A percentile compares a stretch with the other conserved stretches of the same genome.
Evolutionary conservation across 2,888 invertebrate genomes (phyloP).

Genomic region (Nasonia oneida): DNA sequence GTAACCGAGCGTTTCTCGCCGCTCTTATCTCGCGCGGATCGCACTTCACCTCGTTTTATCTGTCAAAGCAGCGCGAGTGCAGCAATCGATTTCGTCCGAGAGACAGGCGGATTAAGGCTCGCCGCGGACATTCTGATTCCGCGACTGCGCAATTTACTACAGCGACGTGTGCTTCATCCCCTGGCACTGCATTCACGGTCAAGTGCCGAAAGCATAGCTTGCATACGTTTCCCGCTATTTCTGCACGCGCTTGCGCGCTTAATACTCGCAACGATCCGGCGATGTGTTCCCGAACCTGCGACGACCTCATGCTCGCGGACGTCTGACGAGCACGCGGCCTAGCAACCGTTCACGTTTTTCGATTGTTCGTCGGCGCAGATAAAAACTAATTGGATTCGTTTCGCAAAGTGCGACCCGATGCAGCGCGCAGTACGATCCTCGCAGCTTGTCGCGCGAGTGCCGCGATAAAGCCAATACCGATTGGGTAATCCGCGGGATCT

Average conservation of each 20-base stretch:
- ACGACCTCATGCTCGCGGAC: too few relatives aligned
- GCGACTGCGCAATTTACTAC: slow-evolving; percentile 11
- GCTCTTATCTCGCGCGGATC: slow-evolving; percentile 40
- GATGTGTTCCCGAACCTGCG: too few relatives aligned
- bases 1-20: slow-evolving; percentile 45
- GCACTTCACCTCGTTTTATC: slow-evolving; percentile 49
- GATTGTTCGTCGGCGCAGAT: background rate
- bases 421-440: too few relatives aligned
- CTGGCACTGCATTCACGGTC: too few relatives aligned
- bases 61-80: slow-evolving; percentile 29
- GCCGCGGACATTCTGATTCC: slow-evolving; percentile 7
- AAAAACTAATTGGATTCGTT: too few relatives aligned
- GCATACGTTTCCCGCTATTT: slow-evolving; percentile 29
- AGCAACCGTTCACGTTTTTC: slow-evolving; percentile 43
- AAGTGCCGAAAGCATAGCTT: too few relatives aligned
- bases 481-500: too few relatives aligned
- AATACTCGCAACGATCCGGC: slow-evolving; percentile 64
- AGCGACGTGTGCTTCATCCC: too few relatives aligned
- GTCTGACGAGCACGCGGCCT: slow-evolving; percentile 54
- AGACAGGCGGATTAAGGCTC: slow-evolving; percentile 18
- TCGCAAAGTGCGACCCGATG: too few relatives aligned
- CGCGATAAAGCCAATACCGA: too few relatives aligned
- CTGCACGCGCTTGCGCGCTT: slow-evolving; percentile 47
- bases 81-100: slow-evolving; percentile 27
- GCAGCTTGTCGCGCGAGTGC: too few relatives aligned